Base-by-base conservation (phyloP, 2,888 invertebrate species). In the Drepana falcataria region DNA sequence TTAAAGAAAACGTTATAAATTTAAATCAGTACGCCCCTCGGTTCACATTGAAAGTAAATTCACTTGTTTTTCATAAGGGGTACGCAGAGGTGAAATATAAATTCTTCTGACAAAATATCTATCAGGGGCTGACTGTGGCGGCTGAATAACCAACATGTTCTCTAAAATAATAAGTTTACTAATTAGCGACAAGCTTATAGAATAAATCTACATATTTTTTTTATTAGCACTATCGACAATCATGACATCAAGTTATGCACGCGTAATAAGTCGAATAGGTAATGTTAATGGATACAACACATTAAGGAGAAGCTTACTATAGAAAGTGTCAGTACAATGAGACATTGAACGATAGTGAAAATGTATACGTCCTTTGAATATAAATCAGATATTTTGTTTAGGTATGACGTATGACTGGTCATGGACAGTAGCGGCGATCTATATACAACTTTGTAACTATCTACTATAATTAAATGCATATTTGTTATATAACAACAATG, bases 311-410 rank as follows among this genome's bases (percentile, higher is more conserved):
- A 75, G 78, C 75, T 79, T 77, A 80, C 80, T 79, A 82, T 84
- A 88, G 89, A 90, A 90, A 90, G 90, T 84, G 79, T 74, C 57
- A 67, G 70, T 69, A 84, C 82, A 85, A 84, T 85, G 74, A 75
- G 68, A 78, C 83, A 80, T 79, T 83, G 80, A 87, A 86, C 77
- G 90, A 90, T 85, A 90, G 90, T 89, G 90, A 90, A 90, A 90
- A 82, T 77, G 65, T 59, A 56, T 47, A 60, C 71, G 74, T 56
- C 59, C 55, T 54, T 52, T 68, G 89, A 78, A 89, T 89, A 82
- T 60, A 68, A 83, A 88, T 65, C 64, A 68, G 67, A 58, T 65
- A 69, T 71, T 73, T 75, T 65, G 68, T 73, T 67, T 63, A 72
- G 64, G 55, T 53, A 64, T 61, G 65, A 62, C 59, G 63, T 56